Evolutionary conservation across 2,888 invertebrate genomes (phyloP), one percentile per base, ranked within the genome.

Genomic region (Pyrochroa serraticornis): DNA sequence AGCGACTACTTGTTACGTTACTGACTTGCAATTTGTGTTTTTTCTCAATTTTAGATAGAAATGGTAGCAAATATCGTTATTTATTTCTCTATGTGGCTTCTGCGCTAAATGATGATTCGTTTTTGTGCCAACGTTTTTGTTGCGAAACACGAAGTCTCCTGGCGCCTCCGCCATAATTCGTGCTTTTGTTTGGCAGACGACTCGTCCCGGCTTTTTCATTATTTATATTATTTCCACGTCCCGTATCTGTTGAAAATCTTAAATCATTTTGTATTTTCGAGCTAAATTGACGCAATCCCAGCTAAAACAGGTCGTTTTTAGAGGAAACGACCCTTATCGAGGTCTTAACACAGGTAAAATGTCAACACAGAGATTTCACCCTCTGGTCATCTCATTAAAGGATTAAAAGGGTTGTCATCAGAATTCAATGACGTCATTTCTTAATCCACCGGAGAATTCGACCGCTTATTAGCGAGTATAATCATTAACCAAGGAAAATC

Each of bases 131-230:
- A 31, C 12, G 31, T 12, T 12, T n/a, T 22, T 22, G 22, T 22
- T 22, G 22, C 22, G 22, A 22, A 22, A 22, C 22, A 22, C 22
- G 22, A 22, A 22, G 22, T 22, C 22, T 36, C 31, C 47, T 47
- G 47, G 47, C 47, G 47, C 54, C 39, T 46, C 41, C 41, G 31
- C 54, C 41, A 54, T 41, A 47, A 54, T 54, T 54, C 22, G 32
- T 42, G 10, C 42, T 42, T 31, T 42, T 42, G 42, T 42, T 31
- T 42, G 14, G n/a, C 13, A 14, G 42, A 42, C 9, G 30, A 31
- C 42, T 42, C 31, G n/a, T 42, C 32, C 22, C 5, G 22, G 22
- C 31, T 41, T 41, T 41, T 31, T 9, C 22, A n/a, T 22, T 22
- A 22, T 41, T 6, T 8, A 12, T 22, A 22, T 22, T 22, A 22